These are phyloP conservation scores for Caranx ignobilis DNA, from an alignment of 2,113 vertebrate genomes.

Conservation along the genomic window DNA sequence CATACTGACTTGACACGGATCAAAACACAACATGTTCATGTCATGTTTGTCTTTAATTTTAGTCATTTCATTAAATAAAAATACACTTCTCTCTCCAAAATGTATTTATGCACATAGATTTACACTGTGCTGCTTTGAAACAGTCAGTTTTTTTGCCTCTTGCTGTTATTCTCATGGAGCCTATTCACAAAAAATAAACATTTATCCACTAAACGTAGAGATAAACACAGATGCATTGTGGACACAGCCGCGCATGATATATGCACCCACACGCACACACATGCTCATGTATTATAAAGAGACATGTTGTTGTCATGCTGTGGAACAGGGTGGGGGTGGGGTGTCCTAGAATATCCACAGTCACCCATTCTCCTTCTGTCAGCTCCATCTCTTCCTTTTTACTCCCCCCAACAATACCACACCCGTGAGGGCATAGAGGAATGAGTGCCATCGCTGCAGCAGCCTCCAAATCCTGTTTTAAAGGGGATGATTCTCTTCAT, in stretches of 20 bases:
- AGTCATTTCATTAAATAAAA: background rate
- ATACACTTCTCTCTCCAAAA: background rate
- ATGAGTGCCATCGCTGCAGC: slow-evolving; percentile 51
- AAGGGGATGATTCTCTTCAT: slow-evolving; percentile 67
- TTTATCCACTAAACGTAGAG: too few species aligned
- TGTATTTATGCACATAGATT: background rate
- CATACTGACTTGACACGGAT: background rate
- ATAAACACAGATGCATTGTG: background rate
- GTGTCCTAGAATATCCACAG: slow-evolving; percentile 36
- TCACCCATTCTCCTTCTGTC: slow-evolving; percentile 13
- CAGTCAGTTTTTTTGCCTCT: background rate
- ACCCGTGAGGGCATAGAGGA: slow-evolving; percentile 36
- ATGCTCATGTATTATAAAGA: background rate
- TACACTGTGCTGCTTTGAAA: background rate
- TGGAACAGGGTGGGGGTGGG: background rate
- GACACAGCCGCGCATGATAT: background rate
- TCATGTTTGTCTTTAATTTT: background rate
- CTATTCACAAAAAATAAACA: too few species aligned
- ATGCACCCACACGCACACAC: background rate
- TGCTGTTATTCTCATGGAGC: background rate
- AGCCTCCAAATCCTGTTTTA: slow-evolving; percentile 68
- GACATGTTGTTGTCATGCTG: slow-evolving; percentile 11
- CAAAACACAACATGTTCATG: background rate
- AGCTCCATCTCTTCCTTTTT: slow-evolving; percentile 7
- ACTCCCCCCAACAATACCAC: slow-evolving; percentile 39